Evolutionary conservation across 1,140 invertebrate species (phyloP).

Genomic region (Trachymyrmex cornetzi): DNA sequence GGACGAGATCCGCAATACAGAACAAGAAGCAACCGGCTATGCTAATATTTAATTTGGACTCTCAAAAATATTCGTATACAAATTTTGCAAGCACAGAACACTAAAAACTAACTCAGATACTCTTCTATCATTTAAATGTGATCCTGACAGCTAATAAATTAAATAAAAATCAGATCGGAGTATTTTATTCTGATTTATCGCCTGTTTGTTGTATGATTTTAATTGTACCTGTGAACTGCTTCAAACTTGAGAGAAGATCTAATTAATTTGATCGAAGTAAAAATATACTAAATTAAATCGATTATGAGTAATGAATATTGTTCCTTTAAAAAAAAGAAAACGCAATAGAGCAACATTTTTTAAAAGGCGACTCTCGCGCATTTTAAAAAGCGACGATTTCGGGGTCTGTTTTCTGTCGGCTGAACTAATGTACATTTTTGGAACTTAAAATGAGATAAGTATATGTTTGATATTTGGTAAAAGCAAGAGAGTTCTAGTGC

Average conservation of each 20-base stretch:
- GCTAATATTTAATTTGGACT: background rate
- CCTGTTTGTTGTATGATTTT: background rate
- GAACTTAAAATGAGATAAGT: no score
- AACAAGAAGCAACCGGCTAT: background rate
- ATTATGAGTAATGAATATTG: background rate
- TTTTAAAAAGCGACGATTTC: background rate
- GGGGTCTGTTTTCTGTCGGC: no score
- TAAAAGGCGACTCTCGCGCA: background rate
- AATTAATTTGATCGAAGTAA: slow-evolving; percentile 19
- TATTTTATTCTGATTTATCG: background rate
- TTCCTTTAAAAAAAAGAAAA: background rate
- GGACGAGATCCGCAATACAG: background rate
- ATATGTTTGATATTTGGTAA: no score
- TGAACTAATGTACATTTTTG: no score
- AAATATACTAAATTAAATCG: slow-evolving; percentile 3
- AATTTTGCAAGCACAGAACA: background rate
- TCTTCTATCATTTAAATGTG: background rate
- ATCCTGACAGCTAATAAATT: background rate
- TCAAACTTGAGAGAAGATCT: slow-evolving; percentile 13
- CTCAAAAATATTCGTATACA: background rate
- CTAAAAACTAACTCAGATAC: background rate
- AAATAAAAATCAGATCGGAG: background rate
- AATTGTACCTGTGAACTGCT: background rate
- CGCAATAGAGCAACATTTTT: background rate
- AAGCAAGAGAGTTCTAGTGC: no score